A percentile compares a stretch with the other conserved stretches of the same genome.
Conservation (phyloP, 2,888 invertebrate species). For the Cerceris ruficornis region DNA sequence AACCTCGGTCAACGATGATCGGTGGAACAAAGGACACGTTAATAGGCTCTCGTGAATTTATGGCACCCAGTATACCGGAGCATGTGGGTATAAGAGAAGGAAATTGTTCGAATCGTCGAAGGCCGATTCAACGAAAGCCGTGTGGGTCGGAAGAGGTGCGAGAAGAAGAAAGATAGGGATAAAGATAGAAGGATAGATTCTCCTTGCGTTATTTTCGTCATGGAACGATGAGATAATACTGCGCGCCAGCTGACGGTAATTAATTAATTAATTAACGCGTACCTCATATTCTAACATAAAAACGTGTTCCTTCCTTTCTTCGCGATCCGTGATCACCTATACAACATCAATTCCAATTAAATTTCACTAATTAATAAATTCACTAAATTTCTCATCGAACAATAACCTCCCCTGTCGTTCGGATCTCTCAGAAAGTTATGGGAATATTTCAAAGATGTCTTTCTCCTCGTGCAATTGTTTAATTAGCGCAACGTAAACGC, state of each 20-base stretch:
- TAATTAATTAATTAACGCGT: background rate
- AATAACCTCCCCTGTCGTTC: too few species aligned
- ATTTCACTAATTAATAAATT: too few species aligned
- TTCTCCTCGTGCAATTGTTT: too few species aligned
- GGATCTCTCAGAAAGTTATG: too few species aligned
- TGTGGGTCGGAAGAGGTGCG: background rate
- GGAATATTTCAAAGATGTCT: too few species aligned
- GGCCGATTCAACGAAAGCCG: conserved; percentile 4
- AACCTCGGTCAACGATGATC: too few species aligned
- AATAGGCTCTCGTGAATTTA: background rate
- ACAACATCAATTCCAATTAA: too few species aligned
- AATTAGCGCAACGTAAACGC: background rate
- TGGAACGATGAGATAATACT: background rate
- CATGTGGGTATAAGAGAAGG: background rate
- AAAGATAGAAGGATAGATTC: too few species aligned
- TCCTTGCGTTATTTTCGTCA: conserved; percentile 1
- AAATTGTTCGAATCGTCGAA: conserved; percentile 6
- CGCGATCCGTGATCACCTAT: too few species aligned
- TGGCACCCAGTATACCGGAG: background rate
- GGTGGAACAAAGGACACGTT: too few species aligned
- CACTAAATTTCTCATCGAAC: too few species aligned
- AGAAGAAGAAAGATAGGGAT: background rate
- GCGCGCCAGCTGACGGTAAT: background rate
- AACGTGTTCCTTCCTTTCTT: background rate
- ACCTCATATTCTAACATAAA: background rate